phyloP scores from a whole-genome alignment of 1,140 invertebrate species.

The Cepaea nemoralis region DNA sequence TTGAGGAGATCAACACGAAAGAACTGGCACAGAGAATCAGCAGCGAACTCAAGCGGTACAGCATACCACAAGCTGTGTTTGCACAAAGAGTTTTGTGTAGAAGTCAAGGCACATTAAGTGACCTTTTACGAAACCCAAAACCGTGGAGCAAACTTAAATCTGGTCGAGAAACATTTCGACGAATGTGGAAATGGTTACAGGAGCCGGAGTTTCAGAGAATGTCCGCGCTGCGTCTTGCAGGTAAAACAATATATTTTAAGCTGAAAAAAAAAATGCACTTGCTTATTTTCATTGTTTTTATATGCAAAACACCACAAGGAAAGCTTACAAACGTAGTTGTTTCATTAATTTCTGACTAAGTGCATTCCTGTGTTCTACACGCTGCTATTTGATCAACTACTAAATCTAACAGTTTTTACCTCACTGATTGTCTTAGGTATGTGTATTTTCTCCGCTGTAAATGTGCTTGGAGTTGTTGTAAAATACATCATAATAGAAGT shows the following conservation, averaged over 20 bases:
- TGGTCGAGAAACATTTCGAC: conserved; percentile 97
- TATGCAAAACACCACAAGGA: too few relatives aligned
- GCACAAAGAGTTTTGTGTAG: conserved; percentile 97
- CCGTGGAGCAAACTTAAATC: conserved; percentile 99
- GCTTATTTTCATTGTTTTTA: not conserved
- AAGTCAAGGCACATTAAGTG: conserved; percentile 97
- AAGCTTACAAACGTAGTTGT: too few relatives aligned
- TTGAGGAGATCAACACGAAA: conserved; percentile 99
- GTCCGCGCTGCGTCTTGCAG: conserved; percentile 97
- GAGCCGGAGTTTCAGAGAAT: conserved; percentile 99
- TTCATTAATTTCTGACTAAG: too few relatives aligned
- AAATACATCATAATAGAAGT: too few relatives aligned
- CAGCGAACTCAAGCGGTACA: conserved; percentile 97
- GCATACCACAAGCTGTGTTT: conserved; percentile 99
- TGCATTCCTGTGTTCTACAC: too few relatives aligned
- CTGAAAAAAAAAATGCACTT: not conserved
- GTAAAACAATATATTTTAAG: conserved; percentile 76
- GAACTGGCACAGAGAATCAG: conserved; percentile 98
- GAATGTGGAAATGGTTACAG: conserved; percentile 99
- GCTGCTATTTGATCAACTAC: too few relatives aligned
- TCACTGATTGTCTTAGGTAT: too few relatives aligned
- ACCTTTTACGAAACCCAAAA: conserved; percentile 97
- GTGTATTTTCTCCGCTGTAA: too few relatives aligned
- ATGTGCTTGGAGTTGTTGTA: too few relatives aligned
- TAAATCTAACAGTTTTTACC: too few relatives aligned